Base-by-base conservation (phyloP, 2,797 vertebrate genomes). In the Sciaenops ocellatus region DNA sequence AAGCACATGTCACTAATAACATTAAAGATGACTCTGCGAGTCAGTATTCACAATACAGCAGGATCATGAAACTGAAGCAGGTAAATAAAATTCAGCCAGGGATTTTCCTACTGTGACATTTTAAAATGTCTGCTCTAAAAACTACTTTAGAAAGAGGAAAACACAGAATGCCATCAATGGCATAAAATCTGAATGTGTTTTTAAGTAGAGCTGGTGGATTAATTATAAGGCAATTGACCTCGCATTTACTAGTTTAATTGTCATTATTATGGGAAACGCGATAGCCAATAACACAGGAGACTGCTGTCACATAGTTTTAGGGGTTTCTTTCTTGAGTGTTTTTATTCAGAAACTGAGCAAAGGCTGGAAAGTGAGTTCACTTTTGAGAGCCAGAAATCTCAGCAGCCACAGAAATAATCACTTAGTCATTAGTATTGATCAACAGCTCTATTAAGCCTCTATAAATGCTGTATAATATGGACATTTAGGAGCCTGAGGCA, bases 381-480 rank as follows among this genome's bases (percentile, higher is more conserved):
- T 0, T 9, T 3, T 22, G 4, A 74, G 1, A 52, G 64, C 2
- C 20, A 74, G 41, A 47, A 28, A 41, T 41, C 6, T 67, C 15
- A 26, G 46, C 50, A 57, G 13, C 65, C 15, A 9, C 12, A 18
- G 70, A 72, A 52, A 71, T 65, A 42, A 64, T 71, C 60, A 70
- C 48, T 69, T 16, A 62, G 54, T 75, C 44, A 70, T 82, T 74
- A 48, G 48, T 34, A 60, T 26, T 73, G 73, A 78, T 80, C 57
- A 24, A 47, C 34, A 54, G 18, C 28, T 5, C 57, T 12, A 30
- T 73, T 73, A 77, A 57, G 3, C 17, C 30, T 22, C 34, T 60
- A 41, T 75, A 74, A 76, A 60, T 65, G 56, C 28, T 22, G 22
- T 13, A 26, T 52, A 28, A 55, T 47, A 18, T 64, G 38, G 18